Base-by-base conservation (phyloP, 2,797 vertebrate species). In the Lithobates pipiens region DNA sequence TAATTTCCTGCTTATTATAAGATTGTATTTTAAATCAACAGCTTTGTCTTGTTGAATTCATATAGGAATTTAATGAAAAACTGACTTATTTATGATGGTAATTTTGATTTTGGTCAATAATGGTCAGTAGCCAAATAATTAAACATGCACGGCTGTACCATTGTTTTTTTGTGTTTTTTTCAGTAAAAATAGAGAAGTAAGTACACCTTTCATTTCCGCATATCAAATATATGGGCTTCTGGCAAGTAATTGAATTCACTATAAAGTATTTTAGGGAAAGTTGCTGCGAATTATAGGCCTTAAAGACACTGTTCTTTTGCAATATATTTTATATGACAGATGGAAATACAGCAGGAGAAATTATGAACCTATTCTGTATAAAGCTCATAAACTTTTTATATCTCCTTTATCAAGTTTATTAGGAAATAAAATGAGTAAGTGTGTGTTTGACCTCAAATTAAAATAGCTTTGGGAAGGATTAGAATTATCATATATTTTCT, bases 311-410 rank as follows among this genome's bases (percentile, higher is more conserved):
- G 16, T 36, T 34, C 65, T 77, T 77, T 61, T 77, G 63, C 61
- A 23, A 68, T 70, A 83, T 76, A 69, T 54, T 61, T 67, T 39
- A 34, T 29, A 39, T 70, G 82, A 29, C 34, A 57, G 68, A 23
- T 32, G 54, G 5, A 77, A 84, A 77, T 77, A 42, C 46, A 71
- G 75, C 82, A 77, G 34, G 34, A 70, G 23, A 84, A 84, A 69
- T 77, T 23, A 70, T 77, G 44, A 77, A 44, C 91, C 91, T 91
- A 91, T 89, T 82, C 82, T 89, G 81, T 4, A 50, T 50, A 87
- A 91, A 92, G 75, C 80, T 91, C 87, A 89, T 89, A 92, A 90
- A 92, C 82, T 88, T 90, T 89, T 91, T 73, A 34, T 25, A 89
- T 85, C 69, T 0, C 78, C 67, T 46, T 89, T 91, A 46, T 36